phyloP scores from a whole-genome alignment of 2,797 vertebrate genomes.

The Microcaecilia unicolor region DNA sequence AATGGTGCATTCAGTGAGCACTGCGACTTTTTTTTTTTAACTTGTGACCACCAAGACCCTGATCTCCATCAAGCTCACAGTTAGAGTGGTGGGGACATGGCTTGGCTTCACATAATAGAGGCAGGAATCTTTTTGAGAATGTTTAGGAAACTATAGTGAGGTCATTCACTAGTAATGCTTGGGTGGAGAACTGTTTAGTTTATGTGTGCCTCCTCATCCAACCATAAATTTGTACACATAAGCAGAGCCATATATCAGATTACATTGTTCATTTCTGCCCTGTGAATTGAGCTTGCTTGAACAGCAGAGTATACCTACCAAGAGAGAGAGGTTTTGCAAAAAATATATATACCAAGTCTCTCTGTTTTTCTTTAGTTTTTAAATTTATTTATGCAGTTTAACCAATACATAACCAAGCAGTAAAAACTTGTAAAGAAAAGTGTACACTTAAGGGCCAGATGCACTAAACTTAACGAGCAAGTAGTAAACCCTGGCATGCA shows the following conservation, averaged over 20 bases:
- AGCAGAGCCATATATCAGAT: conserved; percentile 16
- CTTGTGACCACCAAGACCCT: conserved; percentile 28
- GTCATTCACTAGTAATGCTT: conserved; percentile 54
- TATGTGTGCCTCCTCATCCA: conserved; percentile 19
- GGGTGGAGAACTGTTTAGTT: conserved; percentile 54
- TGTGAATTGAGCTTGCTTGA: conserved; percentile 11
- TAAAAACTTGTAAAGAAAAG: no score
- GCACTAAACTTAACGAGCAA: no score
- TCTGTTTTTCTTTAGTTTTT: no score
- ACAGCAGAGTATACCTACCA: no score
- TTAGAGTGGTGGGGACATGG: conserved; percentile 40
- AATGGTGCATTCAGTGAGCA: conserved; percentile 30
- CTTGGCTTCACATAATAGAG: conserved; percentile 24
- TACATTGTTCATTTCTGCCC: conserved; percentile 15
- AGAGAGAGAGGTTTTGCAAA: no score
- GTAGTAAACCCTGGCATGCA: no score
- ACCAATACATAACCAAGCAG: no score
- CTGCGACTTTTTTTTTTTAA: conserved; percentile 29
- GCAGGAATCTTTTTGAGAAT: conserved; percentile 25
- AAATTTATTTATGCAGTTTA: no score
- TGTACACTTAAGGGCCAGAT: no score
- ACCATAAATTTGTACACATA: not conserved
- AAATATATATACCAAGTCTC: no score
- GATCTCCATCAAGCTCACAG: conserved; percentile 27
- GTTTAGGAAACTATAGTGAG: conserved; percentile 35